Base-by-base conservation (phyloP, 2,888 invertebrate species). In the Lacanobia wlatinum region DNA sequence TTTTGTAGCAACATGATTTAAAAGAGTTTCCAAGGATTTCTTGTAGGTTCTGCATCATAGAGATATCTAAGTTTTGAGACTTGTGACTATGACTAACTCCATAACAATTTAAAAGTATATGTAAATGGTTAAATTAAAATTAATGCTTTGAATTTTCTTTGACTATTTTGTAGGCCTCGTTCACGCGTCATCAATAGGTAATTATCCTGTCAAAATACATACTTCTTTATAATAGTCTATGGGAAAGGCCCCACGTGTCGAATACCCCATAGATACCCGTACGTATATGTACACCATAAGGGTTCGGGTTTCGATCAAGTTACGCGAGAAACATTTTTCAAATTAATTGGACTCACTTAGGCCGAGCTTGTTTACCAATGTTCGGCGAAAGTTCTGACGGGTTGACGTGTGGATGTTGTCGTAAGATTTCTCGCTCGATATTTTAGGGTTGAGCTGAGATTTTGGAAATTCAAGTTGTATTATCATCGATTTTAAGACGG, bases 241-340 rank as follows among this genome's bases (percentile, higher is more conserved):
- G 60, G 34, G 46, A 55, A 63, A 40, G 9, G 21, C 23, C 53
- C 21, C 74, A 60, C 50, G 38, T 80, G 48, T 34, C 16, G 43
- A 58, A 55, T 28, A 52, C 7, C 40, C 14, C 4, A 0, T 62
- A 21, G n/a, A 5, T n/a, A 53, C 7, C 10, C 0, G 9, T 12
- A 53, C 10, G 10, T 21, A 43, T 59, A 46, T 58, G 2, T 61
- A 46, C 16, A 23, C 18, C 48, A 80, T 85, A 84, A 86, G 70
- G 75, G 78, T 68, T 66, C 43, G 28, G 76, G 78, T 84, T 85
- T 88, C 90, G 84, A 91, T 90, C 87, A 89, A 85, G 84, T 81
- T 78, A 72, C 82, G 84, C 78, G 82, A 78, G 84, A 85, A 87
- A 89, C 90, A 91, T 90, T 91, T 91, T 90, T 90, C 90, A 90